These are phyloP conservation scores for Barypeithes pellucidus DNA, from an alignment of 2,888 invertebrate genomes.

Conservation along the genomic window DNA sequence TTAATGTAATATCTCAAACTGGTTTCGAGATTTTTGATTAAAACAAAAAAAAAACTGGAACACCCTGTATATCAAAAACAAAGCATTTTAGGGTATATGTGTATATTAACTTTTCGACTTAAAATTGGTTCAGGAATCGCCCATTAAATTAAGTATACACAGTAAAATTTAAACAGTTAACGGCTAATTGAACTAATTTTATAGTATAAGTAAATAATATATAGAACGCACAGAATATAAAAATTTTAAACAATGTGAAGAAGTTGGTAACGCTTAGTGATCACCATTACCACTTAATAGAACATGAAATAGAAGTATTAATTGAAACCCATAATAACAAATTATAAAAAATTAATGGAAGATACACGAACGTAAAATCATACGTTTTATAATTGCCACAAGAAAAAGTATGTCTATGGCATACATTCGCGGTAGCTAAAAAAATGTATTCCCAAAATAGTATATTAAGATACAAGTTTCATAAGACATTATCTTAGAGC, in stretches of 20 bases:
- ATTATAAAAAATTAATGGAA: constrained; percentile 51
- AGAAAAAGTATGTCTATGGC: constrained; percentile 51
- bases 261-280: constrained; percentile 49
- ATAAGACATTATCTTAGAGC: too few species aligned
- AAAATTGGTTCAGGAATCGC: too few species aligned
- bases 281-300: constrained; percentile 52
- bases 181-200: constrained; percentile 49
- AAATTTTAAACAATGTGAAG: constrained; percentile 48
- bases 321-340: constrained; percentile 50
- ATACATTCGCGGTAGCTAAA: constrained; percentile 39
- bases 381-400: constrained; percentile 44
- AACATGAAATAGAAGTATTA: constrained; percentile 54
- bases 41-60: too few species aligned
- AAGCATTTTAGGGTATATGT: too few species aligned
- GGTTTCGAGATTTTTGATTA: too few species aligned
- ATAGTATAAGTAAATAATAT: constrained; percentile 46
- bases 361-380: constrained; percentile 46
- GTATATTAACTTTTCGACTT: too few species aligned
- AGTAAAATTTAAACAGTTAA: constrained; percentile 30
- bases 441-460: constrained; percentile 39
- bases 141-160: too few species aligned
- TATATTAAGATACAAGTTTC: too few species aligned
- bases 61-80: too few species aligned
- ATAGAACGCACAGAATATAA: constrained; percentile 44
- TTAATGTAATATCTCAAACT: too few species aligned